Evolutionary conservation across 2,888 invertebrate genomes (phyloP), one percentile per base, ranked within the genome.

Genomic region (Phymatocera aterrima): DNA sequence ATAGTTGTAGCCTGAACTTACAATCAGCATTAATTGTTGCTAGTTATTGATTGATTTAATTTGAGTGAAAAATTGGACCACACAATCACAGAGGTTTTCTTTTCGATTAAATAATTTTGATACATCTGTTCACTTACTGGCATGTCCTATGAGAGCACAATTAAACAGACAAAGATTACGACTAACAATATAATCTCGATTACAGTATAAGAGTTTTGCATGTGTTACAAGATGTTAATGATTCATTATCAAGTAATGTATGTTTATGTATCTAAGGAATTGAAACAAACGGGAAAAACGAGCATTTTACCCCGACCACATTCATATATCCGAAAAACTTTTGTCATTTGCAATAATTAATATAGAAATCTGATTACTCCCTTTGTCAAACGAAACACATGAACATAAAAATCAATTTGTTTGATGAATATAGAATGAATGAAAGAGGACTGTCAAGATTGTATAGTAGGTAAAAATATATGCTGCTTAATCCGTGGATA

Each of bases 141-240:
- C 90, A 90, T 89, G 85, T 90, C 90, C 90, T 90, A 89, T 82
- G 87, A 83, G 85, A 87, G 88, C 86, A 87, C 88, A 85, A 86
- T 85, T 86, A 88, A n/a, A 90, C 89, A 89, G 84, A 89, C 86
- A 89, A 88, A 88, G 82, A 86, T 82, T 87, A 77, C 83, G 83
- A 51, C 51, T 12, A 51, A 72, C 51, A 34, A 51, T 72, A 51
- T 51, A 51, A 51, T 46, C 12, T 28, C 6, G 31, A n/a, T 70
- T 48, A 34, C 15, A 34, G n/a, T n/a, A n/a, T 70, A 40, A 28
- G 68, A 64, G 2, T 12, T 34, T 37, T 64, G 0, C 34, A 18
- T 37, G 18, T 37, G 28, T 68, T 8, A 28, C 21, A 21, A n/a
- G 24, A 68, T 40, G 43, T 46, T 24, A 46, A 18, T 43, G n/a